These are phyloP conservation scores for Eulemur rubriventer DNA, from an alignment of 2,797 vertebrate genomes.

Conservation along the genomic window DNA sequence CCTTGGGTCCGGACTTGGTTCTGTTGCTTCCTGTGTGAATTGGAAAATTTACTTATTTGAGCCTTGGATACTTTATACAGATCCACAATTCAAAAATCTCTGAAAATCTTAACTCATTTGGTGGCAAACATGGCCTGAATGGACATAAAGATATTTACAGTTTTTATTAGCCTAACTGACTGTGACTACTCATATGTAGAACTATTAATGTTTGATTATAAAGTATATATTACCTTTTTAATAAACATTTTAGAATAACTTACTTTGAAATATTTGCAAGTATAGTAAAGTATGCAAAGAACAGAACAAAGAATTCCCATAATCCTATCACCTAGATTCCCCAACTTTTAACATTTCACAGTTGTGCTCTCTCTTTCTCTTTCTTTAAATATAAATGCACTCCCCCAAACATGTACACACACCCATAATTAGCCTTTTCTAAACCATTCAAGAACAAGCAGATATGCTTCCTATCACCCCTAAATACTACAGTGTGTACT, in stretches of 20 bases:
- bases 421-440: background rate
- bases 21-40: background rate
- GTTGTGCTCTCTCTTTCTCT: background rate
- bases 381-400: background rate
- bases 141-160: background rate
- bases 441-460: background rate
- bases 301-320: background rate
- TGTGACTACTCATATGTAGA: background rate
- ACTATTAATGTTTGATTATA: background rate
- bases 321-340: background rate
- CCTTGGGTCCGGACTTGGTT: background rate
- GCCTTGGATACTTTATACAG: background rate
- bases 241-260: background rate
- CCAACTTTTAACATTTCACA: background rate
- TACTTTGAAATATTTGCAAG: conserved; percentile 17
- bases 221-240: background rate
- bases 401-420: background rate
- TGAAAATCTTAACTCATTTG: conserved; percentile 2
- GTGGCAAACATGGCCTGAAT: background rate
- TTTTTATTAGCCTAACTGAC: background rate
- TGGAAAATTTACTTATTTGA: background rate
- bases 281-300: background rate
- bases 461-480: background rate
- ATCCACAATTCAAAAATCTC: background rate
- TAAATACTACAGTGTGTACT: background rate